phyloP scores from a whole-genome alignment of 2,888 invertebrate species.

The Craniophora ligustri region DNA sequence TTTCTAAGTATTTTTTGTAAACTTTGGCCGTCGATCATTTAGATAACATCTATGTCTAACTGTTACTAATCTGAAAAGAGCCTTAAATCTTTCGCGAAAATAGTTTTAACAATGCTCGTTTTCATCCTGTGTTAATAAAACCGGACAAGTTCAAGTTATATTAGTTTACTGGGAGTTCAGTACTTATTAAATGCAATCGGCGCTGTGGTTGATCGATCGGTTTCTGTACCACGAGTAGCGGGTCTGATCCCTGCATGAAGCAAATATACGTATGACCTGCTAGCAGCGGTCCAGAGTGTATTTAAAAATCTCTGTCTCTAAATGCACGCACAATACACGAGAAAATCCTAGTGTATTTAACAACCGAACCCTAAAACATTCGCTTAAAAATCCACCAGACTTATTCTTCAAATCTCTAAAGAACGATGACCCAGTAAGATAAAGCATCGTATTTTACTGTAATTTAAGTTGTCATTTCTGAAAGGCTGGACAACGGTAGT shows the following conservation, averaged over 20 bases:
- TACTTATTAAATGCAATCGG: too few relatives aligned
- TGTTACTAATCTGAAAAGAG: slow-evolving; percentile 1
- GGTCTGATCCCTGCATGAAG: too few relatives aligned
- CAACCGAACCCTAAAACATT: slow-evolving; percentile 5
- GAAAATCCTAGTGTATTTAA: background rate
- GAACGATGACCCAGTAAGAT: slow-evolving; percentile 28
- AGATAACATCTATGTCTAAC: slow-evolving; percentile 26
- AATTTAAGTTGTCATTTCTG: slow-evolving; percentile 31
- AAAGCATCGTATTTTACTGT: slow-evolving; percentile 22
- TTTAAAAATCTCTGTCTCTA: too few relatives aligned
- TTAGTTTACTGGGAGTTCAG: background rate
- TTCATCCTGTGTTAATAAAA: background rate
- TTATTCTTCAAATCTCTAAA: slow-evolving; percentile 15
- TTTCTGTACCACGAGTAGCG: too few relatives aligned
- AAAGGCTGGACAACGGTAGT: slow-evolving; percentile 10
- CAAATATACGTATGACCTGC: too few relatives aligned
- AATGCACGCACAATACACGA: background rate
- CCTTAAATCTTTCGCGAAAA: background rate
- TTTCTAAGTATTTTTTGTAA: slow-evolving; percentile 6
- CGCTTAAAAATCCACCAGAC: slow-evolving; percentile 10
- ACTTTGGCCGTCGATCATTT: slow-evolving; percentile 1
- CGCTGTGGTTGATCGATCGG: too few relatives aligned
- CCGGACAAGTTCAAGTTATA: background rate
- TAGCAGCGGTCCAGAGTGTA: too few relatives aligned
- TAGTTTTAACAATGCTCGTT: background rate